Base-by-base conservation (phyloP, 2,797 vertebrate genomes). In the Leuciscus waleckii region DNA sequence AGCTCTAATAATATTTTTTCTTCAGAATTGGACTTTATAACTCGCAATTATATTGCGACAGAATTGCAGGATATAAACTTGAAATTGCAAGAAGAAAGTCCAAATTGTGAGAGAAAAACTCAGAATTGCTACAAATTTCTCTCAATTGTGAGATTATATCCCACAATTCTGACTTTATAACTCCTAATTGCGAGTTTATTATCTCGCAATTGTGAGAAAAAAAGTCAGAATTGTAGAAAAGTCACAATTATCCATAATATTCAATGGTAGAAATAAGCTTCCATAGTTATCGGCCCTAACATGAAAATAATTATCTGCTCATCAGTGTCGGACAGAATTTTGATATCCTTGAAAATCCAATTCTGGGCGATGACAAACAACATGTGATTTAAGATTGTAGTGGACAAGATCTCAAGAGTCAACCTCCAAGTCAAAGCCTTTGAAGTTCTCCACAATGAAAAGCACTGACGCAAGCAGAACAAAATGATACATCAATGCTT, bases 371-470 rank as follows among this genome's bases (percentile, higher is more conserved):
- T 0, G 3, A 35, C 51, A 76, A 39, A 37, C 19, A 54, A 29
- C 8, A 69, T 23, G 9, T 8, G 9, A 76, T 56, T n/a, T 37
- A 76, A 78, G 4, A 63, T 13, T 29, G n/a, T 76, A 13, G 16
- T 35, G 63, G 61, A 81, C 21, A 58, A 87, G 4, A 13, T 56
- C 37, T 61, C 58, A 39, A 73, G n/a, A 39, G 11, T 56, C 63
- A 74, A 13, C 29, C 26, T 19, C 67, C n/a, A 63, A 83, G 70
- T 46, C 13, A 3, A 29, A 13, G 37, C 68, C 69, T 83, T 84
- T 87, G 78, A 88, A 69, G 86, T 61, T 61, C 35, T 11, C 13
- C 5, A 29, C n/a, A 67, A 54, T 61, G 21, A 56, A 81, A 84
- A 83, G 26, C 14, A 21, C 26, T 46, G 58, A 32, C 1, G 26